These are phyloP conservation scores for Athalia rosae DNA, from an alignment of 2,888 invertebrate genomes.

Conservation along the genomic window DNA sequence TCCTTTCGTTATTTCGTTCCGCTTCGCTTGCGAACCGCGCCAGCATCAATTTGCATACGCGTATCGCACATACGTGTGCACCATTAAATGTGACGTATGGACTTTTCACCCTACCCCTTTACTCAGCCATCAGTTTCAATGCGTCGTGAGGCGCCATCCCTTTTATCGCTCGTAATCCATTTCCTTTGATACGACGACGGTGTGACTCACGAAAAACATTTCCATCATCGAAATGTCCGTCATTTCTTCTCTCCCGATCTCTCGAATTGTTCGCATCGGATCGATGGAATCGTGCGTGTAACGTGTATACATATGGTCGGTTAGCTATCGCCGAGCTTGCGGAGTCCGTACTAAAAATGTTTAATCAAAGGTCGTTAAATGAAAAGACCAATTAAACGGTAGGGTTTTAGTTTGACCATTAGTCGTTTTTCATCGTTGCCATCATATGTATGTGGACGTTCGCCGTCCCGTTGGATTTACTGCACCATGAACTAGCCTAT, in stretches of 20 bases:
- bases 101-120: neutral
- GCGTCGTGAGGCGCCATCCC: no score
- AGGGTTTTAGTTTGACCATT: constrained; percentile 28
- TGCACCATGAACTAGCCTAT: no score
- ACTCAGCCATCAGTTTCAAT: no score
- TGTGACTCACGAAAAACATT: no score
- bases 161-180: no score
- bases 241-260: no score
- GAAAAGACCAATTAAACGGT: constrained; percentile 38
- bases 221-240: no score
- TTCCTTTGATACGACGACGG: no score
- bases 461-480: neutral
- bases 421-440: constrained; percentile 16
- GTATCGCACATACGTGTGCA: constrained; percentile 20
- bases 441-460: neutral
- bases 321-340: neutral
- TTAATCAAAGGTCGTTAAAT: constrained; percentile 18
- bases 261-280: no score
- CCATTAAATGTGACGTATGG: constrained; percentile 17
- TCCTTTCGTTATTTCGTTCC: neutral
- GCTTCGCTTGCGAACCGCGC: neutral
- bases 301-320: neutral
- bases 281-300: neutral
- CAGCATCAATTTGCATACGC: constrained; percentile 18
- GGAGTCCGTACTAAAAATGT: constrained; percentile 5